A percentile compares a stretch with the other conserved stretches of the same genome.
Evolutionary conservation across 2,113 vertebrate species (phyloP).

Genomic region (rabbit (Oryctolagus cuniculus)): mOryCun1.1 NC_091437.1:29585501-29586000

Average conservation of each 20-base stretch:
- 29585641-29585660: too few species aligned
- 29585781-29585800: not conserved
- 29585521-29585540: too few species aligned
- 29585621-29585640: too few species aligned
- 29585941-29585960: slow-evolving; percentile 8
- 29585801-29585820: not conserved
- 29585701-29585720: slow-evolving; percentile 21
- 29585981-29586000: not conserved
- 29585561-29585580: too few species aligned
- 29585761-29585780: not conserved
- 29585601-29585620: too few species aligned
- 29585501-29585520: too few species aligned
- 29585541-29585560: too few species aligned
- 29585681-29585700: not conserved
- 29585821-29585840: not conserved
- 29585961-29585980: not conserved
- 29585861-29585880: not conserved
- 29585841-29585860: not conserved
- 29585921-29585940: slow-evolving; percentile 17
- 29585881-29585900: not conserved
- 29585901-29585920: not conserved
- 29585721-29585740: not conserved
- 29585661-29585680: too few species aligned
- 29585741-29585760: not conserved
- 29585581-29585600: too few species aligned